Evolutionary conservation across 2,888 invertebrate species (phyloP).

Genomic region (Agrotis ipsilon): DNA sequence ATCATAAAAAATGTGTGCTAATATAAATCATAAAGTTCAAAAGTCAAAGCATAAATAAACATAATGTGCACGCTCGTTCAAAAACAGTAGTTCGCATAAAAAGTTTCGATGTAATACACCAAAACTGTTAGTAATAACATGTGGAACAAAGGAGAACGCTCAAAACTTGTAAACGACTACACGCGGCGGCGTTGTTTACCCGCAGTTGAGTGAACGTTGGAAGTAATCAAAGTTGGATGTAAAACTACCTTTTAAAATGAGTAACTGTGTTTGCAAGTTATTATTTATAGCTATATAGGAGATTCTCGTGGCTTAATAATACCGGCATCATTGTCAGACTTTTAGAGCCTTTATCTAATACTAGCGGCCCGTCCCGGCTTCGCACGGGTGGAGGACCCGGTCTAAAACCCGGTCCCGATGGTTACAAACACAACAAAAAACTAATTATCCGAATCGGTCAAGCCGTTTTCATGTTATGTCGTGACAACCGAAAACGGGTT

Average conservation of each 20-base stretch:
- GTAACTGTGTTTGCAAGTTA: not conserved
- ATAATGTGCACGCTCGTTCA: not conserved
- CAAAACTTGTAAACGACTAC: slow-evolving; percentile 7
- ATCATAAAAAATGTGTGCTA: not conserved
- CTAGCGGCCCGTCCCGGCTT: too few relatives aligned
- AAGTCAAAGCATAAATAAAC: slow-evolving; percentile 1
- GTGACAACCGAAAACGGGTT: too few relatives aligned
- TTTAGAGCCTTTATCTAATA: too few relatives aligned
- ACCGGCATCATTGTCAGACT: too few relatives aligned
- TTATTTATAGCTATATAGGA: not conserved
- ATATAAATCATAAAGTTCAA: not conserved
- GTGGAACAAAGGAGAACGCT: slow-evolving; percentile 18
- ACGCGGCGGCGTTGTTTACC: slow-evolving; percentile 13
- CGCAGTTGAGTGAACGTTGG: not conserved
- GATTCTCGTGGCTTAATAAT: not conserved
- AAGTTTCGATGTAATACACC: slow-evolving; percentile 13
- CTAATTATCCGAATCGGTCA: too few relatives aligned
- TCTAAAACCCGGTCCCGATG: too few relatives aligned
- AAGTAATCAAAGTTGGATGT: slow-evolving; percentile 2
- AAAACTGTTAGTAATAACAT: slow-evolving; percentile 22
- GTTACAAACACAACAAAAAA: too few relatives aligned
- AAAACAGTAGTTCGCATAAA: slow-evolving; percentile 4
- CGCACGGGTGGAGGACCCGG: too few relatives aligned
- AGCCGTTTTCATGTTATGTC: too few relatives aligned
- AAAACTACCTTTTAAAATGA: slow-evolving; percentile 6